Percentiles rank a stretch among this genome's conserved stretches.
phyloP scores from a whole-genome alignment of 2,797 vertebrate species.

The Lacerta agilis region DNA sequence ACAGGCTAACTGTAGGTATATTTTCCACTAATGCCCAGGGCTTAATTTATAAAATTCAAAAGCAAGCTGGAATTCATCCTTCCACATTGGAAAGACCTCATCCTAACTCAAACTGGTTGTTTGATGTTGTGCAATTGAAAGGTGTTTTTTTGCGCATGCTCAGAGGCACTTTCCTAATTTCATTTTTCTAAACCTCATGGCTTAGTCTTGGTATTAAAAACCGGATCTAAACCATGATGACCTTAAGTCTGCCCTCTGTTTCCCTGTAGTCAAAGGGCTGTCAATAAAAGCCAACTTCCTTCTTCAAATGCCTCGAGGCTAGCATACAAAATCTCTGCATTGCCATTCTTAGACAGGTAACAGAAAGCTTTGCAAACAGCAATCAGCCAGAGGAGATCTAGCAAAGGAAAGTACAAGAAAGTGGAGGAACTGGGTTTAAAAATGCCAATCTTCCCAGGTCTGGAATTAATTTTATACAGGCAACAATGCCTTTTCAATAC shows the following conservation, averaged over 20 bases:
- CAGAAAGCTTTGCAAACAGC: background rate
- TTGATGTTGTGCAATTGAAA: background rate
- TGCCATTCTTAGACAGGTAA: background rate
- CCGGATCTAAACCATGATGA: background rate
- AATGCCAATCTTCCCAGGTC: background rate
- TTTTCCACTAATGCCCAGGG: background rate
- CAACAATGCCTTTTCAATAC: background rate
- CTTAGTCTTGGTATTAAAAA: background rate
- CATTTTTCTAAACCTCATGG: background rate
- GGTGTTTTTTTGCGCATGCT: background rate
- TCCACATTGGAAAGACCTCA: no score
- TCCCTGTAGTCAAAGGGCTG: background rate
- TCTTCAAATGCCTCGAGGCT: background rate
- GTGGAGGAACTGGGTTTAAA: background rate
- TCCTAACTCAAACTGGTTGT: background rate
- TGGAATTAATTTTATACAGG: background rate
- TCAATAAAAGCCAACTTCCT: background rate
- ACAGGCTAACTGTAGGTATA: background rate
- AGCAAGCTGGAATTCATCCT: background rate
- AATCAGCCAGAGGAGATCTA: background rate
- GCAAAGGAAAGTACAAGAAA: background rate
- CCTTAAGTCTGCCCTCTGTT: background rate
- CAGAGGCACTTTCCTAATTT: background rate
- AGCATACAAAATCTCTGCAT: background rate
- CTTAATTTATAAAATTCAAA: background rate